A percentile compares a stretch with the other conserved stretches of the same genome.
phyloP scores from a whole-genome alignment of 2,888 invertebrate genomes.

The Hoplodrina ambigua region DNA sequence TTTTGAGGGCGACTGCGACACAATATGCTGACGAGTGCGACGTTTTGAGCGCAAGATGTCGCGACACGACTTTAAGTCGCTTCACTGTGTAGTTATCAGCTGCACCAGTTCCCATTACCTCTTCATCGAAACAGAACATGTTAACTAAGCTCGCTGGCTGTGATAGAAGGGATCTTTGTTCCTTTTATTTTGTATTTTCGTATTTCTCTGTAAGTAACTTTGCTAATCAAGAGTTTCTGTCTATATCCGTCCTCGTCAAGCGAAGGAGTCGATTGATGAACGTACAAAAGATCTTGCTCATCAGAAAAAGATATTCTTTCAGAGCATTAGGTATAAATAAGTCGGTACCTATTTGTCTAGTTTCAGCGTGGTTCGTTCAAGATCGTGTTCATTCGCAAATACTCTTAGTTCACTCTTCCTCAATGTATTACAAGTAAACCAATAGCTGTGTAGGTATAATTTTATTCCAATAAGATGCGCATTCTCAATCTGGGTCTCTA shows the following conservation, averaged over 20 bases:
- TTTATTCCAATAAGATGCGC: slow-evolving; percentile 10
- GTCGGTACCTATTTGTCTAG: too few relatives aligned
- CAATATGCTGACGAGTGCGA: slow-evolving; percentile 27
- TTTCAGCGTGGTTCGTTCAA: not conserved
- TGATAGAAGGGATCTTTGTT: slow-evolving; percentile 1
- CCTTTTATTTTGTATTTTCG: slow-evolving; percentile 10
- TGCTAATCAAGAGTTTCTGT: not conserved
- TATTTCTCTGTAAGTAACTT: slow-evolving; percentile 1
- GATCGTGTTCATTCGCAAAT: too few relatives aligned
- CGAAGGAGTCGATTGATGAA: not conserved
- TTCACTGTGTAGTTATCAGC: not conserved
- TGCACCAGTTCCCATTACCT: slow-evolving; percentile 14
- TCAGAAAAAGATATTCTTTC: not conserved
- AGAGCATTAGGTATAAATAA: too few relatives aligned
- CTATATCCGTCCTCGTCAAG: not conserved
- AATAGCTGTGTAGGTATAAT: not conserved
- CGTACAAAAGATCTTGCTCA: not conserved
- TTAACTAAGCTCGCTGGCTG: not conserved
- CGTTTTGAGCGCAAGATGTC: slow-evolving; percentile 22
- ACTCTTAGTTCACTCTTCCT: not conserved
- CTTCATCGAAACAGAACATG: slow-evolving; percentile 1
- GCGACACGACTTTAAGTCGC: slow-evolving; percentile 30
- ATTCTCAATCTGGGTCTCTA: slow-evolving; percentile 10
- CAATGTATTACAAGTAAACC: not conserved
- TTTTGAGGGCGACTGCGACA: slow-evolving; percentile 37